phyloP scores from a whole-genome alignment of 2,797 vertebrate genomes.

The Trichosurus vulpecula region DNA sequence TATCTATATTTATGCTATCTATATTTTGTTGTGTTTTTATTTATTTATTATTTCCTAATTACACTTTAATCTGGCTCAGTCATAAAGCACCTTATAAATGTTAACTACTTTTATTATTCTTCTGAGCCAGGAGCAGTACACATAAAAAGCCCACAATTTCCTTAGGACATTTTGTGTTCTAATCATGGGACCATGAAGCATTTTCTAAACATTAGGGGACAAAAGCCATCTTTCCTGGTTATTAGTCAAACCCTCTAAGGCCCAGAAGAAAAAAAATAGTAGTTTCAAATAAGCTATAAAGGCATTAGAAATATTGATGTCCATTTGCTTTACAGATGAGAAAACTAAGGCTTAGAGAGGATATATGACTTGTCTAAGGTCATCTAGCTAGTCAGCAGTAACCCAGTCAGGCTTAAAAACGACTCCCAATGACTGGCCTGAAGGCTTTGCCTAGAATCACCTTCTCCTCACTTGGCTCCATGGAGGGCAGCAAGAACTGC shows the following conservation, averaged over 20 bases:
- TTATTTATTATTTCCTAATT: neutral
- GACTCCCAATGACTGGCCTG: neutral
- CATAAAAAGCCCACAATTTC: neutral
- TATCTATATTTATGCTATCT: neutral
- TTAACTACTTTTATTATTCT: neutral
- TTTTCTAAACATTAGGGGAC: conserved; percentile 38
- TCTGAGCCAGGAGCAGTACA: neutral
- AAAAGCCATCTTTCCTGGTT: conserved; percentile 48
- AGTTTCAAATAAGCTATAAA: neutral
- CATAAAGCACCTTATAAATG: neutral
- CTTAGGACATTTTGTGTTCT: conserved; percentile 29
- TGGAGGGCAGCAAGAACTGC: neutral
- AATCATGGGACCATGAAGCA: conserved; percentile 15
- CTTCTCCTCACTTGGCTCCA: neutral
- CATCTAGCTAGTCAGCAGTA: neutral
- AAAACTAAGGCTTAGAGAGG: neutral
- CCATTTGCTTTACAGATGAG: neutral
- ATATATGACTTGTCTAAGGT: neutral
- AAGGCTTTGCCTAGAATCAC: neutral
- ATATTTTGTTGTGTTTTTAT: neutral
- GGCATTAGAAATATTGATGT: neutral
- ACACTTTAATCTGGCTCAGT: neutral
- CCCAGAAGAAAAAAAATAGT: conserved; percentile 27
- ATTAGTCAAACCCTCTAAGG: conserved; percentile 39
- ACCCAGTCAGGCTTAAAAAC: neutral